phyloP scores from a whole-genome alignment of 2,113 vertebrate species.

The Synchiropus splendidus region DNA sequence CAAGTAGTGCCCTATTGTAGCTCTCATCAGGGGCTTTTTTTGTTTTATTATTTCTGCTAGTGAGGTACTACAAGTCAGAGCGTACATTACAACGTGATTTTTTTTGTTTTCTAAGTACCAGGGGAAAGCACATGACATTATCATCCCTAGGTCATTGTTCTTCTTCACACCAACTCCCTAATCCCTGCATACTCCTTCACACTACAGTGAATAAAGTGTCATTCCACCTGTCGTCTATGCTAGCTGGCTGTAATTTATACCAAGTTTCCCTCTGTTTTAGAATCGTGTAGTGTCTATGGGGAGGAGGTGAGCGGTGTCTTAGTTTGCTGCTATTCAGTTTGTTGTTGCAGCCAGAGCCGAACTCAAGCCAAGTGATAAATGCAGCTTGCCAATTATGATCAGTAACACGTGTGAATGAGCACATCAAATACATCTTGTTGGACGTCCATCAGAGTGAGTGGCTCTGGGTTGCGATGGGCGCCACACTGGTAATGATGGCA shows the following conservation, averaged over 20 bases:
- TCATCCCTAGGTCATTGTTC: no score
- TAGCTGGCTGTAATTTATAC: conserved; percentile 16
- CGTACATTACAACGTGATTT: no score
- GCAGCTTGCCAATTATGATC: conserved; percentile 25
- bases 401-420: conserved; percentile 46
- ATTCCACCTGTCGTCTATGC: conserved; percentile 3
- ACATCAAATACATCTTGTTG: conserved; percentile 50
- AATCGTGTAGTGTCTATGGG: conserved; percentile 12
- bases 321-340: conserved; percentile 16
- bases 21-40: no score
- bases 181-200: background rate
- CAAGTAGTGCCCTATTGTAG: no score
- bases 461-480: conserved; percentile 21
- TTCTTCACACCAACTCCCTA: no score
- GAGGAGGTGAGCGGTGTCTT: conserved; percentile 9
- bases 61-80: no score
- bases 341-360: conserved; percentile 28
- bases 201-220: conserved; percentile 5
- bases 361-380: conserved; percentile 35
- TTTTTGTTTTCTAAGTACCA: no score
- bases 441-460: conserved; percentile 39
- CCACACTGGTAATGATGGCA: conserved; percentile 18
- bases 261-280: conserved; percentile 7
- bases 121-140: no score
- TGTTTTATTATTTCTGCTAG: no score